phyloP scores from a whole-genome alignment of 2,113 vertebrate genomes.

The Sclerurus mexicanus region DNA sequence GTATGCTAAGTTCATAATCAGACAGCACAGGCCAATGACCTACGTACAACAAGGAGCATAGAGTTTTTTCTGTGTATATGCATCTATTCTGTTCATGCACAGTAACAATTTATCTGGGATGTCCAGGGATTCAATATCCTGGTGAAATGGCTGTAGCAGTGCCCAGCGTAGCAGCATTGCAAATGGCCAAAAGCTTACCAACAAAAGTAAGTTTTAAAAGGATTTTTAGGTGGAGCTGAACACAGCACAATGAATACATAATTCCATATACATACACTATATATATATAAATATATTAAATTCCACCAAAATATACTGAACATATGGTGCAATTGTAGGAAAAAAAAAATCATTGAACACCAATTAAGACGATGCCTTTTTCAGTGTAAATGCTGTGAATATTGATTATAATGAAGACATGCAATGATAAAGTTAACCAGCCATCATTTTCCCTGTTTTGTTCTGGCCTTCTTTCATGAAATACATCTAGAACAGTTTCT shows the following conservation, averaged over 20 bases:
- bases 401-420: neutral
- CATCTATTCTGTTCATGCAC: too few species aligned
- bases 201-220: neutral
- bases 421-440: neutral
- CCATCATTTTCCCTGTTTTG: neutral
- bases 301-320: neutral
- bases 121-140: neutral
- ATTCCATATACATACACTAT: neutral
- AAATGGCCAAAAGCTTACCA: neutral
- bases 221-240: neutral
- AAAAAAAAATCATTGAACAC: too few species aligned
- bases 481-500: neutral
- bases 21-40: neutral
- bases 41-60: rapidly evolving
- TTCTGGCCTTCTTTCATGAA: neutral
- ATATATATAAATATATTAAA: too few species aligned
- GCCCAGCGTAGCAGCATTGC: neutral
- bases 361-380: neutral
- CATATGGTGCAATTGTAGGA: rapidly evolving
- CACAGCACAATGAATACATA: neutral
- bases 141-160: neutral
- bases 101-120: neutral
- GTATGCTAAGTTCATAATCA: rapidly evolving
- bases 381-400: neutral
- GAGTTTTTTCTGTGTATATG: neutral